phyloP scores from a whole-genome alignment of 1,140 invertebrate genomes.

The Cecropterus lyciades region DNA sequence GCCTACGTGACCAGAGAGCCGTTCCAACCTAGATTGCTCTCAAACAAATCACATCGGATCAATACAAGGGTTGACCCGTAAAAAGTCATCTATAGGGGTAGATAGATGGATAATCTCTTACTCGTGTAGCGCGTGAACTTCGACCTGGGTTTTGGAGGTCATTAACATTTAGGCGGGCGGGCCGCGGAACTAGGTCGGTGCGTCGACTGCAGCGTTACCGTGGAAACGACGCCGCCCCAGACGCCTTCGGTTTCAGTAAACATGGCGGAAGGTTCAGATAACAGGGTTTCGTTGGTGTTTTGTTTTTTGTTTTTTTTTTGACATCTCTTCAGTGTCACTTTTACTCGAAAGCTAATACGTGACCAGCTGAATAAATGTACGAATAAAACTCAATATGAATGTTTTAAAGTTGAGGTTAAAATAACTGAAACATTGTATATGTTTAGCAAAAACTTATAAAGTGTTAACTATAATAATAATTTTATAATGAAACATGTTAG shows the following conservation, averaged over 20 bases:
- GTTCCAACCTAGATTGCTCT: slow-evolving; percentile 71
- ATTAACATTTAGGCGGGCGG: slow-evolving; percentile 81
- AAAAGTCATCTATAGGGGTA: slow-evolving; percentile 66
- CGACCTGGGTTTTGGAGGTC: slow-evolving; percentile 83
- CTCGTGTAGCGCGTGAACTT: slow-evolving; percentile 81
- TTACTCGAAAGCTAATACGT: slow-evolving; percentile 4
- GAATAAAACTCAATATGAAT: background rate
- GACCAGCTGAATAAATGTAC: background rate
- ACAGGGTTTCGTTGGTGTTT: slow-evolving; percentile 14
- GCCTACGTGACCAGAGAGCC: slow-evolving; percentile 47
- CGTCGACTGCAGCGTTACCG: slow-evolving; percentile 72
- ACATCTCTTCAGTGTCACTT: background rate
- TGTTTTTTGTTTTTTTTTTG: slow-evolving; percentile 8
- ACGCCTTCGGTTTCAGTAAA: slow-evolving; percentile 46
- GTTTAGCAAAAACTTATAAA: too few species aligned
- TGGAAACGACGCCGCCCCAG: slow-evolving; percentile 60
- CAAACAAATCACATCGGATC: slow-evolving; percentile 61
- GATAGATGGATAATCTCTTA: slow-evolving; percentile 64
- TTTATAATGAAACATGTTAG: too few species aligned
- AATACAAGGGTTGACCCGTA: slow-evolving; percentile 75
- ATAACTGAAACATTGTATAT: too few species aligned
- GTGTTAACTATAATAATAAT: too few species aligned
- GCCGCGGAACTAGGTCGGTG: slow-evolving; percentile 71
- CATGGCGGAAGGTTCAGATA: slow-evolving; percentile 40
- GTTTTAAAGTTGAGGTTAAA: too few species aligned